Percentiles rank a stretch among this genome's conserved stretches.
These are phyloP conservation scores for Poecile montanus DNA, from an alignment of 2,797 vertebrate genomes.

Conservation along the genomic window DNA sequence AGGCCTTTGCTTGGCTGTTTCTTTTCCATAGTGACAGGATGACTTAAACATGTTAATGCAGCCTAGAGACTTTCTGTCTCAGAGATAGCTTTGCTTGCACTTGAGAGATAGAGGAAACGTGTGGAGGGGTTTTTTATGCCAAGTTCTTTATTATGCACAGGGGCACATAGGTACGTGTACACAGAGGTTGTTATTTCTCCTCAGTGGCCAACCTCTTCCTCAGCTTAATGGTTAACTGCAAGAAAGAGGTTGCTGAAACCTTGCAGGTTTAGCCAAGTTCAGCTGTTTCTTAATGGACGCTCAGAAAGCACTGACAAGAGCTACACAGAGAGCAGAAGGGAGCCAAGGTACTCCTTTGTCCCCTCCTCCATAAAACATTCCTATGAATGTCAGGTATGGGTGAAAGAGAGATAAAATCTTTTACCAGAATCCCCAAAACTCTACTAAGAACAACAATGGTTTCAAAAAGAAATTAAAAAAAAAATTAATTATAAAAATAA, in stretches of 20 bases:
- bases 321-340: background rate
- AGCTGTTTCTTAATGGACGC: background rate
- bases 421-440: background rate
- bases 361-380: background rate
- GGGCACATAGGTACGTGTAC: background rate
- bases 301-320: background rate
- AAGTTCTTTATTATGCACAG: background rate
- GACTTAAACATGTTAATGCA: background rate
- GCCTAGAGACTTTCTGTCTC: conserved; percentile 8
- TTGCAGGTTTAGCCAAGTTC: background rate
- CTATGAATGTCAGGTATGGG: background rate
- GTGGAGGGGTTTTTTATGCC: background rate
- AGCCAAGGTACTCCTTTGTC: background rate
- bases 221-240: background rate
- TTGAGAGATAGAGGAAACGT: conserved; percentile 6
- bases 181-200: background rate
- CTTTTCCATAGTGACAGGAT: conserved; percentile 25
- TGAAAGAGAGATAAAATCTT: background rate
- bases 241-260: background rate
- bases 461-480: background rate
- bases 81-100: background rate
- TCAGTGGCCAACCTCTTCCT: background rate
- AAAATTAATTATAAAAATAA: background rate
- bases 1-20: background rate
- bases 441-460: background rate